These are phyloP conservation scores for Ephialtes manifestator DNA, from an alignment of 2,888 invertebrate genomes.

Conservation along the genomic window DNA sequence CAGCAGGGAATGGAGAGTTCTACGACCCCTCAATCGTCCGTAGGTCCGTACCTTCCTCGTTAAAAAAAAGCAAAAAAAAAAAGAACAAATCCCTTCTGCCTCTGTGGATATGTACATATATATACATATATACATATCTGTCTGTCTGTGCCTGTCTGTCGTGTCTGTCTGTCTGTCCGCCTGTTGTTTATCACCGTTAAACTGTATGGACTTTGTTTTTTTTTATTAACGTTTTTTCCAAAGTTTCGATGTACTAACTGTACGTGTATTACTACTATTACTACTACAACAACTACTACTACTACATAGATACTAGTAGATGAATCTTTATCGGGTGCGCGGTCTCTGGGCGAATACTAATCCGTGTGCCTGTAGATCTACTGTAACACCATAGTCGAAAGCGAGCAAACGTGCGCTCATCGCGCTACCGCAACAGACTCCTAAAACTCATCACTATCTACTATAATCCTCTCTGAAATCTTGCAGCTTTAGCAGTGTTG, in stretches of 20 bases:
- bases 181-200: conserved; percentile 76
- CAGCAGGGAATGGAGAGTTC: conserved; percentile 85
- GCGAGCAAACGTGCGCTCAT: conserved; percentile 15
- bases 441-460: conserved; percentile 49
- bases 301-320: conserved; percentile 63
- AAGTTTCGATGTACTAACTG: conserved; percentile 23
- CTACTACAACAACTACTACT: conserved; percentile 16
- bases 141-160: conserved; percentile 77
- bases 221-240: conserved; percentile 13
- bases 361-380: conserved; percentile 18
- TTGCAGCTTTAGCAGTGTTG: conserved; percentile 82
- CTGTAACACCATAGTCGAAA: conserved; percentile 27
- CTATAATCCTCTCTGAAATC: conserved; percentile 46
- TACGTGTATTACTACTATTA: conserved; percentile 18
- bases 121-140: conserved; percentile 49
- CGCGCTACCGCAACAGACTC: conserved; percentile 27
- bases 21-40: conserved; percentile 84
- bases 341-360: conserved; percentile 16
- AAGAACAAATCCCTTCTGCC: conserved; percentile 67
- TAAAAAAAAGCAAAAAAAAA: conserved; percentile 40
- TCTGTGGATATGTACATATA: conserved; percentile 43
- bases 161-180: conserved; percentile 79
- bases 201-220: conserved; percentile 73
- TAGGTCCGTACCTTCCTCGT: conserved; percentile 85
- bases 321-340: conserved; percentile 23